Evolutionary conservation across 2,113 vertebrate species (phyloP), one percentile per base, ranked within the genome.

Genomic region (Reinhardtius hippoglossoides): DNA sequence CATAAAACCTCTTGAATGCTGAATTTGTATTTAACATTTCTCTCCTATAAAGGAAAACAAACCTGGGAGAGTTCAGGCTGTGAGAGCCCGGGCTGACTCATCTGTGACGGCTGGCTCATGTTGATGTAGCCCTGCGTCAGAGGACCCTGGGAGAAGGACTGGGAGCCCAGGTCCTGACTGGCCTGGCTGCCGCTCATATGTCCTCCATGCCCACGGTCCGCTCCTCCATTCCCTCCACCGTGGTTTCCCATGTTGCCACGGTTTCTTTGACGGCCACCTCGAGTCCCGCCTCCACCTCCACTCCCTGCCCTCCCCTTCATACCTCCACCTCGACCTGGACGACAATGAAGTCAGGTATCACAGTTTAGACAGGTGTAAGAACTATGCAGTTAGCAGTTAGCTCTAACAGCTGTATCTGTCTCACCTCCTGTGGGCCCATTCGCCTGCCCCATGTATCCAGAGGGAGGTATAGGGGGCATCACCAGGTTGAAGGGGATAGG

Each of bases 41-140:
- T 65, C 61, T 10, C 15, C 5, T 44, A 40, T 35, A 35, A 52
- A 58, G 55, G 37, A 31, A 48, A 60, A 74, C 85, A 24, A 76
- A 98, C 97, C 96, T 99, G 97, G 24, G 97, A 99, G 86, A 98
- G 94, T 82, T 99, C 97, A 0, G 97, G 96, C 74, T 99, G 97
- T 74, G 97, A 98, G 57, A 99, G 96, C 62, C 97, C 97, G 0
- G 97, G 96, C 90, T 99, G 97, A 88, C 97, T 99, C 97, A 99
- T 98, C 93, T 99, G 97, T 0, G 97, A 99, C 0, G 97, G 97
- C 84, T 99, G 97, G 91, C 97, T 98, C 97, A 99, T 99, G 93
- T 95, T 97, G 92, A 98, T 96, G 81, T 98, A 99, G 56, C 97
- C 97, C 94, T 99, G 97, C 0, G 97, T 99, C 87, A 99, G 94